phyloP scores from a whole-genome alignment of 2,888 invertebrate genomes.

The Volucella zonaria region DNA sequence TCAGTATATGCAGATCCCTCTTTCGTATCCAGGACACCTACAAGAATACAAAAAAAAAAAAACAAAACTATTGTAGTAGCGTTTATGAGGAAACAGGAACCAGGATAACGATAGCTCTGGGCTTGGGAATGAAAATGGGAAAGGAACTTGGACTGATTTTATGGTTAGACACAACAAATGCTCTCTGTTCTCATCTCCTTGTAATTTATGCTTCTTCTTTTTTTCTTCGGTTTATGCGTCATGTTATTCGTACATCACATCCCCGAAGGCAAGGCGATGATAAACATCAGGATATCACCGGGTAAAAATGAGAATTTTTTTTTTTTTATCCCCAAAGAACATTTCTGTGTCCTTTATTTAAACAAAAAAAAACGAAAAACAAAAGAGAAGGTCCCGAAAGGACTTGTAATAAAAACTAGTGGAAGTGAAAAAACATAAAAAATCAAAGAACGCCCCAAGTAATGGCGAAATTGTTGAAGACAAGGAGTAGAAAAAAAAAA shows the following conservation, averaged over 20 bases:
- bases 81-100: conserved; percentile 19
- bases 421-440: conserved; percentile 70
- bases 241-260: conserved; percentile 41
- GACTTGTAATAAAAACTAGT: conserved; percentile 50
- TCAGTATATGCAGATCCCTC: conserved; percentile 93
- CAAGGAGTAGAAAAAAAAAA: not conserved
- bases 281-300: conserved; percentile 44
- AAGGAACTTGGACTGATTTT: not conserved
- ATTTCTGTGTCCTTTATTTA: conserved; percentile 53
- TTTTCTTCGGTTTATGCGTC: conserved; percentile 57
- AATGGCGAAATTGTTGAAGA: not conserved
- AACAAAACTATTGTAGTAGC: conserved; percentile 9
- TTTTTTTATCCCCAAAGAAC: conserved; percentile 15
- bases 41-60: conserved; percentile 74
- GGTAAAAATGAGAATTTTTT: conserved; percentile 40
- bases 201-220: conserved; percentile 1
- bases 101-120: conserved; percentile 17
- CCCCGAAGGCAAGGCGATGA: conserved; percentile 51
- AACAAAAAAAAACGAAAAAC: conserved; percentile 13
- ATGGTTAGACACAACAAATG: conserved; percentile 46
- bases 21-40: conserved; percentile 95
- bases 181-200: not conserved
- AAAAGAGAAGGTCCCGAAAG: conserved; percentile 19
- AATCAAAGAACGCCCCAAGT: conserved; percentile 73
- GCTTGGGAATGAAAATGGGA: not conserved